Evolutionary conservation across 2,113 vertebrate genomes (phyloP), one percentile per base, ranked within the genome.

Genomic region (Oryzias celebensis): DNA sequence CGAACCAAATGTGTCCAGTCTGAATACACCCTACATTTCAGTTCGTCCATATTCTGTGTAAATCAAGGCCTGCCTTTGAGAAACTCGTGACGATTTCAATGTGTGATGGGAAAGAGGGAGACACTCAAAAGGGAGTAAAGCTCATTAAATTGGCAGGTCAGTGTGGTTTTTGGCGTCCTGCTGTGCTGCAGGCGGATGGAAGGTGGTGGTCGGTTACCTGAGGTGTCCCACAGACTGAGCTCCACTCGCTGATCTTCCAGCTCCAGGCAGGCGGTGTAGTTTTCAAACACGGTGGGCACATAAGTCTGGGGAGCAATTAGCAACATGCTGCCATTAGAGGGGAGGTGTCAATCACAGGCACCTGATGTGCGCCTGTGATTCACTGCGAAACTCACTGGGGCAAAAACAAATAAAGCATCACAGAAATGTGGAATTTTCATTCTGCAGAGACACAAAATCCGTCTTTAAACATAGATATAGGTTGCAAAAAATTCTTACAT

Each of bases 171-270:
- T 43, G 48, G 36, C 23, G 55, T 73, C 51, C 65, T 23, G 22
- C 46, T 51, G 58, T 51, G 62, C 51, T 51, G 65, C 75, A 71
- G 58, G 42, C 56, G 17, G 68, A 44, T 17, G 41, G 14, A 59
- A 20, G 45, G 20, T 62, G 60, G 8, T 20, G 20, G 52, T 64
- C 42, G 54, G 49, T 91, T 92, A 98, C 96, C 96, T 84, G 96
- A 98, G 52, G 96, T 98, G 82, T 98, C 96, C 96, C 96, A 98
- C 66, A 98, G 93, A 80, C 96, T 98, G 65, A 98, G 93, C 87
- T 98, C 96, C 85, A 98, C 95, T 49, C 96, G 92, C 86, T 96
- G 95, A 47, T 95, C 96, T 77, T 98, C 96, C 22, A 94, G 94
- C 87, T 95, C 95, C 91, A 98, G 82, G 80, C 95, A 96, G 75